Evolutionary conservation across 1,140 invertebrate genomes (phyloP).

Genomic region (Ruditapes philippinarum): DNA sequence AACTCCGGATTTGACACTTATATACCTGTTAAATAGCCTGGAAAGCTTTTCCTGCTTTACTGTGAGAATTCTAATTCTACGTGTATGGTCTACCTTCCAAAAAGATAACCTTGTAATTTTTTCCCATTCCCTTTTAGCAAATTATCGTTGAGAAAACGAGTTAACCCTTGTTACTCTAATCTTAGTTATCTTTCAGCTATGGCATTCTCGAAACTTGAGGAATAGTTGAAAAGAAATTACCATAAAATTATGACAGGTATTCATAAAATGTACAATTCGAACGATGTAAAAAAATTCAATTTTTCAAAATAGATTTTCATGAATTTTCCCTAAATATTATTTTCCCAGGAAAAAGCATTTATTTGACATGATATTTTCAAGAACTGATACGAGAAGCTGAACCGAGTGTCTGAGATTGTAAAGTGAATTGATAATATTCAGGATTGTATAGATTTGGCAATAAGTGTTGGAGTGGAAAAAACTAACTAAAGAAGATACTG

Average conservation of each 20-base stretch:
- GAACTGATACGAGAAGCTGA: background rate
- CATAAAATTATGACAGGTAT: background rate
- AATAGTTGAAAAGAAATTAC: background rate
- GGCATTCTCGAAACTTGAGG: background rate
- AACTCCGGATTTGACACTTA: constrained; percentile 1
- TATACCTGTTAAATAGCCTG: background rate
- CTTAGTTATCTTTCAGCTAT: background rate
- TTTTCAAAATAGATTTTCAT: too few relatives aligned
- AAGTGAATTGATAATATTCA: background rate
- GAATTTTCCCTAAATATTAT: background rate
- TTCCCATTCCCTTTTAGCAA: too few relatives aligned
- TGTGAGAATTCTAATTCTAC: constrained; percentile 6
- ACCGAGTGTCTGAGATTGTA: background rate
- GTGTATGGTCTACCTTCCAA: background rate
- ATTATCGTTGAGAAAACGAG: background rate
- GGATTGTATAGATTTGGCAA: background rate
- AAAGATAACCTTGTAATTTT: background rate
- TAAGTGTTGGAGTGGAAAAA: background rate
- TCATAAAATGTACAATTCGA: background rate
- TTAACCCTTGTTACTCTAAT: background rate
- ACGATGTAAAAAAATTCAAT: background rate
- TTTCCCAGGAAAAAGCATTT: background rate
- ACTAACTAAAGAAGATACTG: too few relatives aligned
- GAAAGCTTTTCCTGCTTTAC: background rate
- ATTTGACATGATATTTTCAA: background rate